Evolutionary conservation across 2,888 invertebrate species (phyloP), one percentile per base, ranked within the genome.

Genomic region (Autographa gamma): DNA sequence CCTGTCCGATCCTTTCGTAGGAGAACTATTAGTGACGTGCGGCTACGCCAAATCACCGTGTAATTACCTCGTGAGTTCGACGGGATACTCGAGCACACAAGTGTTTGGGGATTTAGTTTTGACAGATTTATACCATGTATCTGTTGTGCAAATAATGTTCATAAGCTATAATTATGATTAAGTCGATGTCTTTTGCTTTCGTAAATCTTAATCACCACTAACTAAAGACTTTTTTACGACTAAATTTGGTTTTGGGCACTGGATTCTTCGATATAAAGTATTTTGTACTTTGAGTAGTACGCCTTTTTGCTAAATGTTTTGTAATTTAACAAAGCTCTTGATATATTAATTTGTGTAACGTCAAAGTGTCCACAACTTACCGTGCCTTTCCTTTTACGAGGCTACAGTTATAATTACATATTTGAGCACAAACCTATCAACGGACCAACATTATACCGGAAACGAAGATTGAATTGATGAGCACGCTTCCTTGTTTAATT

Each of bases 41-140:
- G 80, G 80, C 75, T 82, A 82, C 79, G 87, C 88, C 84, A 87
- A 89, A 89, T 86, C 79, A 80, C 89, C 89, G 86, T 91, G 88
- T 89, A 90, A 92, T 92, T 88, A 83, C 77, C 75, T 82, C 82
- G 79, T 78, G 81, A 76, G 82, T 83, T 58, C 81, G 76, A 79
- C 73, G 56, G 86, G 84, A 87, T 85, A 76, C 62, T 72, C 69
- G 74, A 9, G 63, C 0, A 71, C 71, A 80, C 64, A 87, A 89
- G 77, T 81, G 72, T 0, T 60, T 73, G 34, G 6, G 34, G 13
- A 41, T 32, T 31, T 60, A 41, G 58, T 43, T 56, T 63, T 9
- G 14, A 38, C 59, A 38, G 38, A 48, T 48, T n/a, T 43, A 43
- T 0, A 11, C 16, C 1, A 9, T 25, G 25, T n/a, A n/a, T 25